phyloP scores from a whole-genome alignment of 2,113 vertebrate genomes.

The Excalfactoria chinensis region DNA sequence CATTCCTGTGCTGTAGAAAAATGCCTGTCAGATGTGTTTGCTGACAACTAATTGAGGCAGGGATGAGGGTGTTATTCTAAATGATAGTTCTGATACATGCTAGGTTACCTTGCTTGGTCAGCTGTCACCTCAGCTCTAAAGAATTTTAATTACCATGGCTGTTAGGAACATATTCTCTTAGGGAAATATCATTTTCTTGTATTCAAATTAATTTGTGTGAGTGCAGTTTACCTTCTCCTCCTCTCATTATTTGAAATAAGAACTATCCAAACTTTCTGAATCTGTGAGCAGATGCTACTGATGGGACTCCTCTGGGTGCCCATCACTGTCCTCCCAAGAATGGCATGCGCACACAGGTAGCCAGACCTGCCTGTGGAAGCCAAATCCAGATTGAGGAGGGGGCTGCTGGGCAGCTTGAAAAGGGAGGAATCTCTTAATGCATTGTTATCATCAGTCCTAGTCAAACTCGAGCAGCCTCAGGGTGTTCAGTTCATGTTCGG shows the following conservation, averaged over 20 bases:
- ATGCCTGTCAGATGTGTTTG: conserved; percentile 36
- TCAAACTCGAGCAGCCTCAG: neutral
- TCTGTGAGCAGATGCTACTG: conserved; percentile 39
- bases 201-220: conserved; percentile 40
- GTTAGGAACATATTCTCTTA: conserved; percentile 14
- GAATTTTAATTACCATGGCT: conserved; percentile 61
- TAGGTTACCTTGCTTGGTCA: conserved; percentile 57
- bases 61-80: conserved; percentile 55
- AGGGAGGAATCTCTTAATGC: neutral
- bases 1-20: conserved; percentile 29
- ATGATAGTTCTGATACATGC: conserved; percentile 26
- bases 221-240: conserved; percentile 11
- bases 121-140: conserved; percentile 52
- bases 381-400: neutral
- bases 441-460: neutral
- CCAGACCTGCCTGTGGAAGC: neutral
- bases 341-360: neutral
- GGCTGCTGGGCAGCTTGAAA: neutral
- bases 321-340: conserved; percentile 22
- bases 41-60: conserved; percentile 55
- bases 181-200: conserved; percentile 32
- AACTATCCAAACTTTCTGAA: conserved; percentile 36
- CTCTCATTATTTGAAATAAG: conserved; percentile 29
- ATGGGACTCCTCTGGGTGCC: conserved; percentile 12
- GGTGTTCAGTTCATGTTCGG: neutral